These are phyloP conservation scores for Gymnobelideus leadbeateri DNA, from an alignment of 2,113 vertebrate species.

Conservation along the genomic window DNA sequence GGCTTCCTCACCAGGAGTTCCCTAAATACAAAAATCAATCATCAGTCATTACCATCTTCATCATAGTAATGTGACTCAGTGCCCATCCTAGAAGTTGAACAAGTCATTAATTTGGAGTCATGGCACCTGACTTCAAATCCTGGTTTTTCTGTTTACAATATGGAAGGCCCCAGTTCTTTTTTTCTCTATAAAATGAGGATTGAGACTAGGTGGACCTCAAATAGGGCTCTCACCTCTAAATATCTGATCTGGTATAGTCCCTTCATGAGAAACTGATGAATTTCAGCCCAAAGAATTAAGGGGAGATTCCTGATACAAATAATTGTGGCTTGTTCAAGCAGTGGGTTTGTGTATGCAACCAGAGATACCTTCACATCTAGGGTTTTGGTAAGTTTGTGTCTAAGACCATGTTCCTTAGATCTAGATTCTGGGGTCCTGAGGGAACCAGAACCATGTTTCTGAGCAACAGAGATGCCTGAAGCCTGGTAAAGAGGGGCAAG, in stretches of 20 bases:
- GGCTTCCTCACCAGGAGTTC: background rate
- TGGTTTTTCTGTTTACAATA: background rate
- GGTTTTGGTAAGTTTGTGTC: slow-evolving; percentile 13
- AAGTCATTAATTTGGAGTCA: background rate
- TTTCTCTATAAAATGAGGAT: background rate
- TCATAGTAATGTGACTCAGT: background rate
- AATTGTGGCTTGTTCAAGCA: background rate
- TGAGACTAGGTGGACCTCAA: background rate
- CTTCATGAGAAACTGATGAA: background rate
- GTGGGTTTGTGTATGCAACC: background rate
- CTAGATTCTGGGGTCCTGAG: background rate
- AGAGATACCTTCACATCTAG: background rate
- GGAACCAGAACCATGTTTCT: slow-evolving; percentile 22
- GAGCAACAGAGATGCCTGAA: background rate
- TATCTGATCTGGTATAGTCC: background rate
- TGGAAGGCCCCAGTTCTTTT: background rate
- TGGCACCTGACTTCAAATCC: background rate
- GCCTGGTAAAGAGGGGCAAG: slow-evolving; percentile 18
- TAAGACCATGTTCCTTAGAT: slow-evolving; percentile 20
- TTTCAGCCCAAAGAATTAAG: background rate
- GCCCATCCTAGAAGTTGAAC: background rate
- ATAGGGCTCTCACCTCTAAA: background rate
- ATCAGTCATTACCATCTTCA: background rate
- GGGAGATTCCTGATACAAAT: background rate
- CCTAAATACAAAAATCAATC: background rate